Percentiles rank a stretch among this genome's conserved stretches.
Conservation (phyloP, 2,113 vertebrate genomes). For the Semnornis frantzii region DNA sequence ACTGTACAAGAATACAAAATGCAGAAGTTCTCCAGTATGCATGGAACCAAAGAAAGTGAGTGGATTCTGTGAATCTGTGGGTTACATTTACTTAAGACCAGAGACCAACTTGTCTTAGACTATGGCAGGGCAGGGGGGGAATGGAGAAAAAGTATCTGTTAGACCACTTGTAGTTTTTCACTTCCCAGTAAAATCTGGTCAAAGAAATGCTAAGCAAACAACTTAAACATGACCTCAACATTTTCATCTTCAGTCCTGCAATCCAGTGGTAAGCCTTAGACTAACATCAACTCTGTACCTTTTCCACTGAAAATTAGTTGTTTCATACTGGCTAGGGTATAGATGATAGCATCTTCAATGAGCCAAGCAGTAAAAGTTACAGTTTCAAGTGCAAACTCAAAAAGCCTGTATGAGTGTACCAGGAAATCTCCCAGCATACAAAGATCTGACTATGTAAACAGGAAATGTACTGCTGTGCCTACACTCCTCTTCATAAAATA, state of each 20-base stretch:
- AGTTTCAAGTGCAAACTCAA: not conserved
- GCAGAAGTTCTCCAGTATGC: not conserved
- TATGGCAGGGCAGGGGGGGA: not conserved
- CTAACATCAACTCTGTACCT: not conserved
- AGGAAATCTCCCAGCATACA: not conserved
- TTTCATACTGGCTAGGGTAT: not conserved
- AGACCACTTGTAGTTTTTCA: not conserved
- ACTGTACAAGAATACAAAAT: not conserved
- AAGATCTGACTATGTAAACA: constrained; percentile 39
- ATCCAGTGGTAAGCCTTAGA: not conserved
- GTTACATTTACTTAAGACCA: not conserved
- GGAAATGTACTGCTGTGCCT: constrained; percentile 37
- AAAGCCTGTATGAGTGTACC: not conserved
- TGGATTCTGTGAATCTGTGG: not conserved
- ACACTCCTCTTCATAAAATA: constrained; percentile 28
- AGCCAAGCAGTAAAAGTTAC: not conserved
- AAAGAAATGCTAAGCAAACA: not conserved
- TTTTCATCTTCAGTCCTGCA: not conserved
- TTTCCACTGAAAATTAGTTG: not conserved
- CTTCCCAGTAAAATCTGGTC: not conserved
- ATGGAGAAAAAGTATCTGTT: not conserved
- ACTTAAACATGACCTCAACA: not conserved
- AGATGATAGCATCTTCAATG: not conserved
- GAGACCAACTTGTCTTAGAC: not conserved
- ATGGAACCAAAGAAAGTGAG: not conserved